Evolutionary conservation across 2,888 invertebrate species (phyloP), one percentile per base, ranked within the genome.

Genomic region (Anoncus sp.): DNA sequence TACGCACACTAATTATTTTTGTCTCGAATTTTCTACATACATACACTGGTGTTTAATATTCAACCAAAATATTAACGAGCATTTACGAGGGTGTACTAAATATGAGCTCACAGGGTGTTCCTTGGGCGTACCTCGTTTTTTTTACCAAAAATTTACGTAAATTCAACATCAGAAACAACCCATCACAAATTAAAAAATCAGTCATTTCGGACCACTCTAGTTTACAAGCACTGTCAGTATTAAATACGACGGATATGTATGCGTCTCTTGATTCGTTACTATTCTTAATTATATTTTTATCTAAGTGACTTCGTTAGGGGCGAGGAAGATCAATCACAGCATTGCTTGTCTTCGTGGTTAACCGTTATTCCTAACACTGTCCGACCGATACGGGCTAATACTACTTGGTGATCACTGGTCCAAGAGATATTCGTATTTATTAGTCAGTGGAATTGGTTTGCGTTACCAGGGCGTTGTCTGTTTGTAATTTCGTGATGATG

Each of bases 331-430:
- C 16, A 16, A 16, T 55, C 16, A 38, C 40, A 40, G 16, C 16
- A 40, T 53, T 18, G 40, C 35, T 24, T 22, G 35, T 40, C 3
- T 3, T 18, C 22, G 10, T 35, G 18, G n/a, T 16, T 14, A 3
- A 40, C 2, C 24, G 12, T 62, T 4, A 2, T 14, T 10, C 16
- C 4, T 35, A 31, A 35, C 31, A 45, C 24, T 57, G 49, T 59
- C 47, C 38, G 35, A 1, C 38, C 16, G 38, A 59, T 24, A 16
- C 47, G 69, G 47, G 22, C 7, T 59, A 47, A 20, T 59, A 59
- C 69, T 69, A 69, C 47, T 69, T 35, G 7, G 69, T 47, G 24
- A 38, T 69, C 47, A 22, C 24, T 3, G 12, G 6, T 31, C 27
- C n/a, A n/a, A 31, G 31, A 3, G 31, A 35, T 57, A 47, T 40